Percentiles rank a stretch among this genome's conserved stretches.
These are phyloP conservation scores for Fragum whitleyi DNA, from an alignment of 2,888 invertebrate genomes.

Conservation along the genomic window DNA sequence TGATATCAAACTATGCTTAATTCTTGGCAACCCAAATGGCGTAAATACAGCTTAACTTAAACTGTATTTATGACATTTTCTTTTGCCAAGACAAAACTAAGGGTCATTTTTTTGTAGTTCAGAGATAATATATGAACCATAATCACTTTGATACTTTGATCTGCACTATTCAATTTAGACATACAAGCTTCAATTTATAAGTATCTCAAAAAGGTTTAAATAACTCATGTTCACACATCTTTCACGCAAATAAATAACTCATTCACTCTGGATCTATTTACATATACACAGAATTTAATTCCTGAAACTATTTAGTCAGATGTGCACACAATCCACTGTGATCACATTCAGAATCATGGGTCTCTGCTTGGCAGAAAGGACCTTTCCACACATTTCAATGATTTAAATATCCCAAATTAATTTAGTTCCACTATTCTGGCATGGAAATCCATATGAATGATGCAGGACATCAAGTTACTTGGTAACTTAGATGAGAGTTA, in stretches of 20 bases:
- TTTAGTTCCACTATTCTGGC: slow-evolving; percentile 12
- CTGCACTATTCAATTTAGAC: no score
- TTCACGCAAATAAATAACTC: slow-evolving; percentile 57
- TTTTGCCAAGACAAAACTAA: no score
- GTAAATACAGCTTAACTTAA: no score
- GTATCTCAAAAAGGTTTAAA: slow-evolving; percentile 27
- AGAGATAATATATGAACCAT: no score
- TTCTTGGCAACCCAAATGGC: no score
- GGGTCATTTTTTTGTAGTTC: no score
- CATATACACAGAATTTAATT: slow-evolving; percentile 32
- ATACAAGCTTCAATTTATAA: neutral
- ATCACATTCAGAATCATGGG: slow-evolving; percentile 31
- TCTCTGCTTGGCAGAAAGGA: slow-evolving; percentile 69
- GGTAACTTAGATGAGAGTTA: slow-evolving; percentile 8
- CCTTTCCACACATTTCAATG: slow-evolving; percentile 13
- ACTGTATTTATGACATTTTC: no score
- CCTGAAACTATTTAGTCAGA: slow-evolving; percentile 12
- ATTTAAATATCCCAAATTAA: neutral
- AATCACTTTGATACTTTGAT: no score
- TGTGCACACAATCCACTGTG: slow-evolving; percentile 6
- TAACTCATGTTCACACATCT: slow-evolving; percentile 13
- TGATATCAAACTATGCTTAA: no score
- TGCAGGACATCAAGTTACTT: neutral
- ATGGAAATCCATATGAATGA: slow-evolving; percentile 3
- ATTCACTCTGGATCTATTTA: slow-evolving; percentile 30